Base-by-base conservation (phyloP, 2,888 invertebrate genomes). In the Altica lythri region DNA sequence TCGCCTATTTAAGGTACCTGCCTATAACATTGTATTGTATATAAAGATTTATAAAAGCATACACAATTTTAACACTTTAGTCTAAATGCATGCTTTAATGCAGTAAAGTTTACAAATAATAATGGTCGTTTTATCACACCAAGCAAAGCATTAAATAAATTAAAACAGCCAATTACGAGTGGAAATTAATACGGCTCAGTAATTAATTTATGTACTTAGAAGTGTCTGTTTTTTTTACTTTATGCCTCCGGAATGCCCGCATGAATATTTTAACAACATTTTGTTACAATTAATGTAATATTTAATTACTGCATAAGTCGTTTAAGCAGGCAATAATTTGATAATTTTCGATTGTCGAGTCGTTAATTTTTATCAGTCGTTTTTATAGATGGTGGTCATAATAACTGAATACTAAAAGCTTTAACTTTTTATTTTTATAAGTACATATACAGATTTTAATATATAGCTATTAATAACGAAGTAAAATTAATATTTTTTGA, bases 291-390 rank as follows among this genome's bases (percentile, higher is more conserved):
- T 54, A 54, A 50, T 50, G 35, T 16, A 32, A 45, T 48, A 55
- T 55, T 55, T 55, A 55, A 55, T 55, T 55, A 55, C 30, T 45
- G 35, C 34, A 25, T 37, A 32, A 54, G 29, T 38, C 22, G 29
- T 40, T 40, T 55, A 50, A 43, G 16, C 27, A 50, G 46, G 40
- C 45, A 50, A 50, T 55, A 55, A 55, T 55, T 55, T 42, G 55
- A 50, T 50, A 42, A 55, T 55, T 52, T 45, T 44, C 32, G 46
- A 47, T 51, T 46, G 55, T 42, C 17, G 12, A 8, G 46, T 34
- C n/a, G 46, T 51, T 46, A 46, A 51, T 42, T 18, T 45, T 37
- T 30, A 47, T 29, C 16, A 37, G 27, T 13, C 10, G 13, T 12
- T 35, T 38, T 37, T 37, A 37, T 47, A 14, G 9, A 47, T 47